Percentiles rank a stretch among this genome's conserved stretches.
phyloP scores from a whole-genome alignment of 2,888 invertebrate species.

The Drosophila rubida region DNA sequence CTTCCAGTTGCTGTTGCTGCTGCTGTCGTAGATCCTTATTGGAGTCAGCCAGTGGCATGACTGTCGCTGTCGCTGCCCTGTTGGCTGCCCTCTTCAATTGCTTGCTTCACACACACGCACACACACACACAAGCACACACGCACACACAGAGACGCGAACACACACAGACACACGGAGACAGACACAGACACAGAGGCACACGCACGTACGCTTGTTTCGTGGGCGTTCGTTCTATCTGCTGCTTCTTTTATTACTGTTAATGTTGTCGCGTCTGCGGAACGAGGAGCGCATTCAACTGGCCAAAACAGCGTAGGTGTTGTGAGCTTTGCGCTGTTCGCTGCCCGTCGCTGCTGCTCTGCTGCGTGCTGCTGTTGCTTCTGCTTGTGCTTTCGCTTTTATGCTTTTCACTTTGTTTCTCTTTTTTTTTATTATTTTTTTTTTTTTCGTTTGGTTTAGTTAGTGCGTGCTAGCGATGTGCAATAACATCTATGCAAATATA shows the following conservation, averaged over 20 bases:
- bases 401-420: conserved; percentile 47
- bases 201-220: conserved; percentile 53
- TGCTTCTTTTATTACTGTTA: conserved; percentile 29
- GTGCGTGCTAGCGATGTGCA: conserved; percentile 40
- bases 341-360: conserved; percentile 23
- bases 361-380: conserved; percentile 26
- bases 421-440: conserved; percentile 22
- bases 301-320: conserved; percentile 22
- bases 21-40: conserved; percentile 81
- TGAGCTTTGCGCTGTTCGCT: conserved; percentile 37
- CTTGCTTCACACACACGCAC: neutral
- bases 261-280: conserved; percentile 18
- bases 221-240: conserved; percentile 20
- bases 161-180: no score
- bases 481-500: conserved; percentile 13
- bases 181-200: conserved; percentile 15
- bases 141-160: neutral
- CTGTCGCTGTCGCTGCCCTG: conserved; percentile 54
- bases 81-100: conserved; percentile 43
- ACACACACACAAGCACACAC: neutral
- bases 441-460: conserved; percentile 31
- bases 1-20: conserved; percentile 64
- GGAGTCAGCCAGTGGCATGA: conserved; percentile 84
- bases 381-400: conserved; percentile 41
- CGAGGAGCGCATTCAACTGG: conserved; percentile 27